Conservation (phyloP, 2,888 invertebrate species). For the Ennomos fuscantarius region DNA sequence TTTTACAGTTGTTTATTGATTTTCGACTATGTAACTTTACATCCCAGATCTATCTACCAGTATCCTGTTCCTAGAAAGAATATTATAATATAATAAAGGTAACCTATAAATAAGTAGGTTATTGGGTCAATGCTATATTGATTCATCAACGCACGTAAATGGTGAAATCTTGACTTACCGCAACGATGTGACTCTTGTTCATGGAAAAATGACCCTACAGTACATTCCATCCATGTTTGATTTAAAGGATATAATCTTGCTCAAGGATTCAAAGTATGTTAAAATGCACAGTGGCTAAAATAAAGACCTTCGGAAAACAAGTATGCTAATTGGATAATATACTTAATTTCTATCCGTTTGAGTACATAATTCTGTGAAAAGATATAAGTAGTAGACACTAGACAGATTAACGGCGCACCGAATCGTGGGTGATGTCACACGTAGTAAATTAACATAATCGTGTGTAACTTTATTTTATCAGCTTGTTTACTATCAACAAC, state of each 20-base stretch:
- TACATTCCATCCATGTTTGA: constrained; percentile 2
- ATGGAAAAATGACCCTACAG: neutral
- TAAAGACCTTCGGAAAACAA: neutral
- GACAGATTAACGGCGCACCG: constrained; percentile 23
- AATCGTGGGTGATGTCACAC: constrained; percentile 62
- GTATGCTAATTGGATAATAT: neutral
- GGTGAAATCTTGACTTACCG: neutral
- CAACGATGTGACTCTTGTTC: neutral
- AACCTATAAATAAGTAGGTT: constrained; percentile 10
- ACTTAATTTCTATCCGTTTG: neutral
- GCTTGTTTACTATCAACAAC: constrained; percentile 37
- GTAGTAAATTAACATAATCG: constrained; percentile 71
- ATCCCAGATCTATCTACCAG: too few species aligned
- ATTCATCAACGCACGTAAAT: constrained; percentile 7
- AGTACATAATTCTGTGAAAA: constrained; percentile 6
- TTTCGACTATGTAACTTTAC: too few species aligned
- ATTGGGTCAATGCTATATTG: constrained; percentile 18
- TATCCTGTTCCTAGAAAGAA: too few species aligned
- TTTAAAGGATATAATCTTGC: constrained; percentile 7
- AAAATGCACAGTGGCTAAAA: neutral
- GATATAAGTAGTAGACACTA: constrained; percentile 15
- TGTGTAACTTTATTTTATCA: constrained; percentile 35
- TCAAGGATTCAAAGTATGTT: constrained; percentile 6
- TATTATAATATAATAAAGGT: constrained; percentile 1
- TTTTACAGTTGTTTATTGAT: too few species aligned